Evolutionary conservation across 2,888 invertebrate genomes (phyloP).

Genomic region (Merodon equestris): DNA sequence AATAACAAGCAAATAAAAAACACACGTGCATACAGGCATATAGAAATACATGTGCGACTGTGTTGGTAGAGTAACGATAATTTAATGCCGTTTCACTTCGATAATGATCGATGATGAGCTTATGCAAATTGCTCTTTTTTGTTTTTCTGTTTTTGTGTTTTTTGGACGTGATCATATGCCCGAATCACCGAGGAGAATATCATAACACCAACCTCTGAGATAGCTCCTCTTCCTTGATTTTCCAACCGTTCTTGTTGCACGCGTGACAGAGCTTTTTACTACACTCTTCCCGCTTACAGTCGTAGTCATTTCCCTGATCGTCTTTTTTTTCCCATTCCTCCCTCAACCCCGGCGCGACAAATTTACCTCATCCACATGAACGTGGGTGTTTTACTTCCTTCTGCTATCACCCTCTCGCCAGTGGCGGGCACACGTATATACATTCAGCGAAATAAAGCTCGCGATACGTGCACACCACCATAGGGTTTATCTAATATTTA

Average conservation of each 20-base stretch:
- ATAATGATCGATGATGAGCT: slow-evolving; percentile 33
- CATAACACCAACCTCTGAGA: no score
- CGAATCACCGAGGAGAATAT: no score
- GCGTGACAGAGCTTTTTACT: slow-evolving; percentile 55
- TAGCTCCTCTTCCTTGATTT: no score
- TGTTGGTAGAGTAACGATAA: slow-evolving; percentile 1
- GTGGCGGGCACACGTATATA: neutral
- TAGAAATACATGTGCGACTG: no score
- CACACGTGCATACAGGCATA: no score
- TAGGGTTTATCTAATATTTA: slow-evolving; percentile 37
- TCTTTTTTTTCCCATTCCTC: slow-evolving; percentile 1
- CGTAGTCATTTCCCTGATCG: neutral
- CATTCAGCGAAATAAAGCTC: slow-evolving; percentile 39
- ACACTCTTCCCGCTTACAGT: slow-evolving; percentile 16
- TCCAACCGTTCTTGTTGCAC: slow-evolving; percentile 48
- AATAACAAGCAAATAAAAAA: slow-evolving; percentile 30
- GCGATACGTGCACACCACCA: slow-evolving; percentile 26
- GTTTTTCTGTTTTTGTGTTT: neutral
- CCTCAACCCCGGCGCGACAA: slow-evolving; percentile 25
- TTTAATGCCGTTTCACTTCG: slow-evolving; percentile 35
- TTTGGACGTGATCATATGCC: no score
- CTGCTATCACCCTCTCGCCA: slow-evolving; percentile 12
- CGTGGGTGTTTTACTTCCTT: slow-evolving; percentile 45
- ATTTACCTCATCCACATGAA: slow-evolving; percentile 23
- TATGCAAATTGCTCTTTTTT: slow-evolving; percentile 41